phyloP scores from a whole-genome alignment of 2,113 vertebrate species.

The Paramormyrops kingsleyae region DNA sequence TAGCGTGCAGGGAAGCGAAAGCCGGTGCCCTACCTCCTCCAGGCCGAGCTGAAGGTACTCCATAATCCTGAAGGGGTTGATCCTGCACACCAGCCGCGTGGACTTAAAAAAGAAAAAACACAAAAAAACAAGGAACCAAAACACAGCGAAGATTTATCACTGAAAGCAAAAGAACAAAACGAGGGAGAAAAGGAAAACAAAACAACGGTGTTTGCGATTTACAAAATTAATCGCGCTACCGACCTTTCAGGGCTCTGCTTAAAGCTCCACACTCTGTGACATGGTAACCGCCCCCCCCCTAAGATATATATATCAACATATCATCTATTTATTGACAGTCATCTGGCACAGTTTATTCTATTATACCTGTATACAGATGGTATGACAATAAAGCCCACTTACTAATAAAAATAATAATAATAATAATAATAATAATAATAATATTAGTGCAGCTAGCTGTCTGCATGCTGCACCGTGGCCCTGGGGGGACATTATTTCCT shows the following conservation, averaged over 20 bases:
- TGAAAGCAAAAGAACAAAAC: neutral
- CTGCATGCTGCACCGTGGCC: neutral
- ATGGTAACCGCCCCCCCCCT: neutral
- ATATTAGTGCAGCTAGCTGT: neutral
- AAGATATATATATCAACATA: neutral
- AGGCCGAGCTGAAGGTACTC: conserved; percentile 85
- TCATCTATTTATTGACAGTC: neutral
- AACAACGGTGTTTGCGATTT: neutral
- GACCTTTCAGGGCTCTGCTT: neutral
- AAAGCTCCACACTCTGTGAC: neutral
- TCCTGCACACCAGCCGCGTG: conserved; percentile 61
- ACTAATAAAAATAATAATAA: neutral
- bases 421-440: too few species aligned
- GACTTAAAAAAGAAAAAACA: conserved; percentile 33
- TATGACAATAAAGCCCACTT: neutral
- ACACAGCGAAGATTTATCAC: neutral
- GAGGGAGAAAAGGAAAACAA: neutral
- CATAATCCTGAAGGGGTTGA: conserved; percentile 70
- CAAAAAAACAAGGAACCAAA: neutral
- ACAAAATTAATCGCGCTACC: neutral
- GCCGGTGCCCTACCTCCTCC: conserved; percentile 73
- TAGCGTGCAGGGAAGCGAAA: neutral
- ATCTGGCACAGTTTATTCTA: neutral
- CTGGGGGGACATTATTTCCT: neutral
- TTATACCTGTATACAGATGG: neutral